Base-by-base conservation (phyloP, 2,113 vertebrate genomes). In the Salvelinus namaycush region DNA sequence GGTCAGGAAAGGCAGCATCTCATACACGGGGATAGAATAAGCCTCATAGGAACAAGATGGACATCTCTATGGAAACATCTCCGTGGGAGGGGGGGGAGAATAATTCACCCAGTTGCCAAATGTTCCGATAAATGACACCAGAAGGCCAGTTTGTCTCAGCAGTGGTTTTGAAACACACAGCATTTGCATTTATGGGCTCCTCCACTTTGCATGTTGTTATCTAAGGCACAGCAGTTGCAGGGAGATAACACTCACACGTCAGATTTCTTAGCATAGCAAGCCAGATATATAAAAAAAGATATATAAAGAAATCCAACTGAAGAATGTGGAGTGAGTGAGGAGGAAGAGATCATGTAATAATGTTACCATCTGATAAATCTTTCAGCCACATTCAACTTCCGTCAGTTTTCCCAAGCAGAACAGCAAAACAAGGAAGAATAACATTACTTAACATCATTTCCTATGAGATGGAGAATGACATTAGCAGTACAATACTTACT, bases 401-500 rank as follows among this genome's bases (percentile, higher is more conserved):
- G 1, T 54, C 51, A 54, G 13, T 54, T 62, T 62, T 22, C n/a
- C 59, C 13, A n/a, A 62, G 51, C 51, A 62, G 59, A 62, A 24
- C n/a, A 9, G 7, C 20, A 7, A 62, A 20, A 22, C 59, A 22
- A 62, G 59, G 59, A 62, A 22, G 59, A 62, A 62, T 5, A 62
- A 62, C 59, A 62, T n/a, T 16, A 62, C n/a, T 62, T 22, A 9
- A 22, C 59, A 24, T n/a, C 9, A n/a, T 22, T n/a, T 22, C 59
- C n/a, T 22, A 70, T 1, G 14, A 69, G 8, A 26, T 59, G 29
- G 49, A 34, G 18, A 11, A 67, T 4, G 1, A 49, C 13, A 69
- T 48, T 44, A 11, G 24, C 34, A 22, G 59, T 62, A 44, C 39
- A 44, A 44, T 44, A 96, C 98, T 96, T 91, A 99, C 98, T 99